These are phyloP conservation scores for Helarctos malayanus DNA, from an alignment of 2,797 vertebrate species.

Conservation along the genomic window DNA sequence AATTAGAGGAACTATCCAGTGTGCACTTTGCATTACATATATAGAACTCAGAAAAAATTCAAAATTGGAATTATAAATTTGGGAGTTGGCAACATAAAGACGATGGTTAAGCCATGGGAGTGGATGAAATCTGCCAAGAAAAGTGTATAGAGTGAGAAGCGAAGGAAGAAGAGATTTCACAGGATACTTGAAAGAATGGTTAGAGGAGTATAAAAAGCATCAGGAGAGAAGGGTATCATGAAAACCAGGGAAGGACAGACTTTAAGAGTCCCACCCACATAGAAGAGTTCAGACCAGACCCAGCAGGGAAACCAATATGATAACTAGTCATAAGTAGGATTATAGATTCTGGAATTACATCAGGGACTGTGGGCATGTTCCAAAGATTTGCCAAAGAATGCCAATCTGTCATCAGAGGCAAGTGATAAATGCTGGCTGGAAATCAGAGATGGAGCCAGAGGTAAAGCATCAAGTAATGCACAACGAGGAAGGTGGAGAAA, in stretches of 20 bases:
- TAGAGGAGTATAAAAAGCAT: conserved; percentile 63
- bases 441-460: conserved; percentile 42
- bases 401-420: conserved; percentile 38
- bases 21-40: conserved; percentile 64
- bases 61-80: conserved; percentile 70
- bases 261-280: neutral
- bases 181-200: conserved; percentile 34
- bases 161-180: conserved; percentile 60
- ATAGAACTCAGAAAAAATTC: conserved; percentile 66
- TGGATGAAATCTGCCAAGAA: conserved; percentile 72
- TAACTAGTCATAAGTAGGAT: conserved; percentile 8
- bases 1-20: conserved; percentile 54
- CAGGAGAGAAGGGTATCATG: neutral
- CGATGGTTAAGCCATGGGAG: conserved; percentile 70
- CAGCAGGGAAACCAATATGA: neutral
- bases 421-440: neutral
- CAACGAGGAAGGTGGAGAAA: neutral
- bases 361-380: neutral
- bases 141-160: conserved; percentile 55
- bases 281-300: conserved; percentile 27
- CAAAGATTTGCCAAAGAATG: conserved; percentile 34
- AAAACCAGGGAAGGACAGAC: neutral
- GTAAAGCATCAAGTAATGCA: conserved; percentile 42
- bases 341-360: neutral
- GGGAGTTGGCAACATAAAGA: conserved; percentile 66